A percentile compares a stretch with the other conserved stretches of the same genome.
Evolutionary conservation across 2,113 vertebrate species (phyloP).

Genomic region (Bubo scandiacus): DNA sequence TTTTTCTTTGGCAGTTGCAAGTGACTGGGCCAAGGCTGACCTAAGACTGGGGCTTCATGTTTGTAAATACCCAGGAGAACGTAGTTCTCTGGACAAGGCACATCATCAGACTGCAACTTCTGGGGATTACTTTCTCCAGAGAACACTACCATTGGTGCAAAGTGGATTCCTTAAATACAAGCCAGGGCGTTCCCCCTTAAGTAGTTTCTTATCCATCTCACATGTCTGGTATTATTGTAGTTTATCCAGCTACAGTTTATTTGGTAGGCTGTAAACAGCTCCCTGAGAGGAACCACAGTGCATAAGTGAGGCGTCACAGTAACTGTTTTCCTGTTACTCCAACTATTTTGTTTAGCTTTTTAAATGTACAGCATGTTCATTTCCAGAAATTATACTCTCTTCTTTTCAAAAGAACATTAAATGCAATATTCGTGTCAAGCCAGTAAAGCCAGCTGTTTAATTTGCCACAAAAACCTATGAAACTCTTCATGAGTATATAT

Average conservation of each 20-base stretch:
- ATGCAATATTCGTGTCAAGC: background rate
- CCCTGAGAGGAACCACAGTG: background rate
- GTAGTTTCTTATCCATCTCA: background rate
- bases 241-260: background rate
- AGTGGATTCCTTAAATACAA: background rate
- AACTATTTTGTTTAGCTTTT: background rate
- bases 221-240: background rate
- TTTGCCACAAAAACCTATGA: background rate
- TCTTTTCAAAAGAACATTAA: background rate
- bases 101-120: background rate
- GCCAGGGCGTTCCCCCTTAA: background rate
- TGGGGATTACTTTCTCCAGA: background rate
- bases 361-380: background rate
- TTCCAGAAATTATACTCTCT: background rate
- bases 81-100: background rate
- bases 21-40: background rate
- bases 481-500: background rate
- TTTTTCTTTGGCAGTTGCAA: background rate
- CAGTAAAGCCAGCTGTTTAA: background rate
- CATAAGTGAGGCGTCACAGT: background rate
- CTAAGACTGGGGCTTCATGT: background rate
- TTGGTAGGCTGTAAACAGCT: background rate
- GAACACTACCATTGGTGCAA: background rate
- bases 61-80: background rate
- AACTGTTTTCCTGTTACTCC: background rate